Base-by-base conservation (phyloP, 1,140 invertebrate genomes). In the Drosophila arawakana region DNA sequence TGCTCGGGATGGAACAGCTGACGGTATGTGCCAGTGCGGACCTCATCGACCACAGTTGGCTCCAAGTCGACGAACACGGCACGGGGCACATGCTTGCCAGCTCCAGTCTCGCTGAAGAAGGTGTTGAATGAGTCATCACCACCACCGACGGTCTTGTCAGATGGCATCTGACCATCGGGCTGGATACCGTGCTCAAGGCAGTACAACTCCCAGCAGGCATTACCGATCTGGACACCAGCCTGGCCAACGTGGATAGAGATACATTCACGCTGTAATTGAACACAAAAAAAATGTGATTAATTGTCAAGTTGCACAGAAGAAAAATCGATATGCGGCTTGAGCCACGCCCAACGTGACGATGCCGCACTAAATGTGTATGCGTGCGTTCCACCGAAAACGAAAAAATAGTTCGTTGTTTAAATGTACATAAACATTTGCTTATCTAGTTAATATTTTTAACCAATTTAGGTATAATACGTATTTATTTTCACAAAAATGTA, bases 1-100 rank as follows among this genome's bases (percentile, higher is more conserved):
- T 97, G 96, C 92, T 97, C 96, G 57, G 96, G 96, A 92, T 97
- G 96, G 94, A 97, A 97, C 75, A 97, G 93, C 92, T 97, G 96
- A 52, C 96, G 94, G 93, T 97, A 97, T 58, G 96, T 96, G 73
- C 96, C 96, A 63, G 96, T 96, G 70, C 96, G 94, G 52, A 97
- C 96, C 93, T 97, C 96, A 96, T 96, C 96, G 9, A 98, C 96
- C 15, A 97, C 96, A 73, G 96, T 97, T 9, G 97, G 96, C 92
- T 98, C 97, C 72, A 98, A 93, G 92, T 98, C 97, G 3, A 98
- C 96, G 90, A 97, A 97, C 9, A 97, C 95, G 8, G 97, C 96
- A 75, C 96, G 93, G 1, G 97, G 96, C 15, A 98, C 96, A 92
- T 97, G 97, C 91, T 97, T 97, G 57, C 96, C 97, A 49, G 96